Evolutionary conservation across 1,140 invertebrate genomes (phyloP).

Genomic region (Calosoma granatense): DNA sequence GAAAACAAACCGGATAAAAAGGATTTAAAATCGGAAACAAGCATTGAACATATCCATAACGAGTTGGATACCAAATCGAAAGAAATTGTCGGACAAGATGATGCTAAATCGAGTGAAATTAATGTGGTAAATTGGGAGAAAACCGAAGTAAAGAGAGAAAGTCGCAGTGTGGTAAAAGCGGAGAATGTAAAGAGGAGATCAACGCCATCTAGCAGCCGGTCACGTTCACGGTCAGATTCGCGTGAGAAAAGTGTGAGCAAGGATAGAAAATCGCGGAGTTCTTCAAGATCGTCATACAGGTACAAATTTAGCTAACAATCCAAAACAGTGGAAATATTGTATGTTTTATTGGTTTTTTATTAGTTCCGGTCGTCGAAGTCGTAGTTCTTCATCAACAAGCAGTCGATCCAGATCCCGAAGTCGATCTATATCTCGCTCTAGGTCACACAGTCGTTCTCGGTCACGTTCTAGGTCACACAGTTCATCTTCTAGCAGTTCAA

Average conservation of each 20-base stretch:
- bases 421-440: constrained; percentile 36
- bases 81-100: background rate
- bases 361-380: constrained; percentile 24
- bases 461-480: constrained; percentile 42
- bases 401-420: constrained; percentile 25
- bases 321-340: background rate
- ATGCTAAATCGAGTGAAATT: background rate
- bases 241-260: background rate
- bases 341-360: background rate
- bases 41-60: constrained; percentile 14
- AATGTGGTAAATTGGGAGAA: constrained; percentile 5
- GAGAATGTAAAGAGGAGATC: constrained; percentile 11
- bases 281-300: constrained; percentile 35
- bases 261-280: constrained; percentile 30
- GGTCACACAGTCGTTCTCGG: constrained; percentile 33
- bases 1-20: background rate
- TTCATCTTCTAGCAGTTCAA: constrained; percentile 31
- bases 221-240: constrained; percentile 2
- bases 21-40: background rate
- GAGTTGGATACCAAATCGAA: constrained; percentile 18
- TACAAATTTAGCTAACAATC: constrained; percentile 15
- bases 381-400: constrained; percentile 37
- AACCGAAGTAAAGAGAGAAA: constrained; percentile 13
- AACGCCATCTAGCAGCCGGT: constrained; percentile 5
- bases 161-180: constrained; percentile 11